These are phyloP conservation scores for Acanthurus lineatus DNA, from an alignment of 2,797 vertebrate genomes.

Conservation along the genomic window DNA sequence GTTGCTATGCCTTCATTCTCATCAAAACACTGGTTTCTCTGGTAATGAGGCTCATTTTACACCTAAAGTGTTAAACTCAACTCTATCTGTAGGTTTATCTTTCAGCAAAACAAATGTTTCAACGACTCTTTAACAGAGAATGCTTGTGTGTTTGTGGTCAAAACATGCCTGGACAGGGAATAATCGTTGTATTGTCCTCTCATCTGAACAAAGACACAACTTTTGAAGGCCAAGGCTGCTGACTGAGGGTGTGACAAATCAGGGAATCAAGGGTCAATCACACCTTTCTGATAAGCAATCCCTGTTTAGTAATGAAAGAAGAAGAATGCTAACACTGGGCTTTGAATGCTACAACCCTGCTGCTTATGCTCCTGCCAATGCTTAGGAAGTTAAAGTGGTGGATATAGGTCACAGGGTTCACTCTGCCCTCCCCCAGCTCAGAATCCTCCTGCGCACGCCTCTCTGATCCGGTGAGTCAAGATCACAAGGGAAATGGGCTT, in stretches of 20 bases:
- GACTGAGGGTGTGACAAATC: slow-evolving; percentile 47
- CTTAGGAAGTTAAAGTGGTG: slow-evolving; percentile 9
- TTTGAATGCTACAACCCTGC: not conserved
- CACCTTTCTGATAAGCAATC: slow-evolving; percentile 22
- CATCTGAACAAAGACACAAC: slow-evolving; percentile 39
- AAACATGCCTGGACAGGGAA: slow-evolving; percentile 32
- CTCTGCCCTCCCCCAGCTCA: slow-evolving; percentile 23
- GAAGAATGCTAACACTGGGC: not conserved
- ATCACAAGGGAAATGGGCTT: slow-evolving; percentile 40
- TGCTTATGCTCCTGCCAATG: not conserved
- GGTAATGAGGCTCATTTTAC: slow-evolving; percentile 30
- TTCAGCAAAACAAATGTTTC: slow-evolving; percentile 47
- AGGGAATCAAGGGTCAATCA: slow-evolving; percentile 9
- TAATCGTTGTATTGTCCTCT: slow-evolving; percentile 5
- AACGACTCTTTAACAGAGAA: slow-evolving; percentile 79
- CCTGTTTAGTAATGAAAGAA: not conserved
- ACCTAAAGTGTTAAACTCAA: slow-evolving; percentile 20
- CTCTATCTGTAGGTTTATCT: slow-evolving; percentile 16
- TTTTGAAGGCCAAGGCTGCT: slow-evolving; percentile 38
- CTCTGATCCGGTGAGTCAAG: slow-evolving; percentile 42
- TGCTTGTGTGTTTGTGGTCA: slow-evolving; percentile 9
- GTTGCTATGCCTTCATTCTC: slow-evolving; percentile 20
- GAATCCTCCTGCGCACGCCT: slow-evolving; percentile 21
- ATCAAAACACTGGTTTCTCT: slow-evolving; percentile 37
- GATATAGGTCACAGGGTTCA: slow-evolving; percentile 44